A percentile compares a stretch with the other conserved stretches of the same genome.
phyloP scores from a whole-genome alignment of 2,113 vertebrate species.

The Meles meles region DNA sequence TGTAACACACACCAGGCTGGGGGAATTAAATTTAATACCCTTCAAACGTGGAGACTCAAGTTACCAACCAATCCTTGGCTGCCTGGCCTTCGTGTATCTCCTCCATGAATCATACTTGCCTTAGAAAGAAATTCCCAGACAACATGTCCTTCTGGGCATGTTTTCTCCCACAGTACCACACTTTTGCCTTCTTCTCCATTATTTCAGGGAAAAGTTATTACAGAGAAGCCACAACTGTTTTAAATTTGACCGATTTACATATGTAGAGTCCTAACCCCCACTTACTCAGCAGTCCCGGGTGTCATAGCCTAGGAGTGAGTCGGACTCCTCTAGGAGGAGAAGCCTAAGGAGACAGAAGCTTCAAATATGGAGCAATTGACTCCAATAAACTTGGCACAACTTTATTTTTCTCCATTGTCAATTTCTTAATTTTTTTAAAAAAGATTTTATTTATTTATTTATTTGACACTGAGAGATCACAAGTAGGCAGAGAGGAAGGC shows the following conservation, averaged over 20 bases:
- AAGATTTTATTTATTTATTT: too few relatives aligned
- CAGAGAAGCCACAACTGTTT: constrained; percentile 73
- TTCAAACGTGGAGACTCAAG: constrained; percentile 68
- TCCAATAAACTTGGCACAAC: not conserved
- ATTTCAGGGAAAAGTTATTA: constrained; percentile 69
- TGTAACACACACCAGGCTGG: constrained; percentile 67
- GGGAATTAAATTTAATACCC: constrained; percentile 67
- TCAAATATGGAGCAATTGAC: not conserved
- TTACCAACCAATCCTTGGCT: constrained; percentile 62
- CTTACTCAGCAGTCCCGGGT: constrained; percentile 56
- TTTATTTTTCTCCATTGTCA: not conserved
- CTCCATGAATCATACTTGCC: constrained; percentile 71
- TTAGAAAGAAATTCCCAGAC: constrained; percentile 70
- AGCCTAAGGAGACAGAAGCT: not conserved
- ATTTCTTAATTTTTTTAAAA: not conserved
- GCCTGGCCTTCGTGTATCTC: constrained; percentile 27
- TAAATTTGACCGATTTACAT: constrained; percentile 65
- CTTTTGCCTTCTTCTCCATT: constrained; percentile 67
- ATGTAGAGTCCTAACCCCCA: constrained; percentile 27
- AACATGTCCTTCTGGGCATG: constrained; percentile 67
- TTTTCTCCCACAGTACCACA: constrained; percentile 67
- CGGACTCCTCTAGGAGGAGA: not conserved
- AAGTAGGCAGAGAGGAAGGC: too few relatives aligned
- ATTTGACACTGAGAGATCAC: too few relatives aligned
- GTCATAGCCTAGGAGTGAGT: not conserved